phyloP scores from a whole-genome alignment of 30 jellyfish, hydroid and myxozoan genomes.

The Mastigias papua region DNA sequence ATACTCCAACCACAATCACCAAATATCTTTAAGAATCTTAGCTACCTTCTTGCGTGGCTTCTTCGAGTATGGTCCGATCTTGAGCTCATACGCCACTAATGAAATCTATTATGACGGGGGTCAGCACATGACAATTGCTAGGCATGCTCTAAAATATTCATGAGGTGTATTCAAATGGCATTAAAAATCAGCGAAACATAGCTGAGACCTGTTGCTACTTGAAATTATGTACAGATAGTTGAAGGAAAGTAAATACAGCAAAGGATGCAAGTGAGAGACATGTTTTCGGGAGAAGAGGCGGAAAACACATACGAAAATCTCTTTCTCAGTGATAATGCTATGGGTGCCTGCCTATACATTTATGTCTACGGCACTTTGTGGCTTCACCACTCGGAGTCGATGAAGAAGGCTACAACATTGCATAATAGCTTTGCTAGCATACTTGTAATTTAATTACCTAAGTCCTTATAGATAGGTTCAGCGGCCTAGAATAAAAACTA shows the following conservation, averaged over 20 bases:
- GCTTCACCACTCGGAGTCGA: too few relatives aligned
- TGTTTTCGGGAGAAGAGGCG: too few relatives aligned
- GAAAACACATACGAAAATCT: too few relatives aligned
- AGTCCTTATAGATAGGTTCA: too few relatives aligned
- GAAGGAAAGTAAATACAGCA: neutral
- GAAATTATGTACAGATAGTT: neutral
- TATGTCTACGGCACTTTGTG: too few relatives aligned
- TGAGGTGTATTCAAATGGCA: constrained; percentile 5
- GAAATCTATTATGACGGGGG: constrained; percentile 9
- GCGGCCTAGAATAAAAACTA: too few relatives aligned
- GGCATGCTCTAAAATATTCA: neutral
- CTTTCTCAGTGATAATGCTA: too few relatives aligned
- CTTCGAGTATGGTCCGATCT: neutral
- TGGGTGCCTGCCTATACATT: too few relatives aligned
- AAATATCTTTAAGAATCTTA: neutral
- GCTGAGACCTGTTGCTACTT: constrained; percentile 14
- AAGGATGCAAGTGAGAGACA: neutral
- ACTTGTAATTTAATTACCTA: too few relatives aligned
- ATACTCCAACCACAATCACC: neutral
- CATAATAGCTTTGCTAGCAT: too few relatives aligned
- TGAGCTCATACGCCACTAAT: constrained; percentile 1
- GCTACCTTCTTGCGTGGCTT: neutral
- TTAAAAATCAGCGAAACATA: neutral
- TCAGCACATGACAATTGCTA: neutral
- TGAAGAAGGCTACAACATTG: too few relatives aligned